These are phyloP conservation scores for Macrotis lagotis DNA, from an alignment of 2,113 vertebrate species.

Conservation along the genomic window DNA sequence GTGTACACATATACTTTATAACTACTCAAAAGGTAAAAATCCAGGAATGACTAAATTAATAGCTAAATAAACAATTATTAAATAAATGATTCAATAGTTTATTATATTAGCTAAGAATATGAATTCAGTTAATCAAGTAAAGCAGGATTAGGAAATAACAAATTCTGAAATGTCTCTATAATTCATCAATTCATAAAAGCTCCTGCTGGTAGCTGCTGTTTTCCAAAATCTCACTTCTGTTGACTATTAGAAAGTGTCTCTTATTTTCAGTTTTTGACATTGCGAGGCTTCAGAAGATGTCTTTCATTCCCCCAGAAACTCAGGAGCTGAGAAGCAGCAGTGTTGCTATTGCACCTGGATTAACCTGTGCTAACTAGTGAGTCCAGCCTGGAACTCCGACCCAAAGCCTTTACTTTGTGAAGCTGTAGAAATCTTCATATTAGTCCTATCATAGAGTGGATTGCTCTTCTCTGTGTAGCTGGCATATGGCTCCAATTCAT, in stretches of 20 bases:
- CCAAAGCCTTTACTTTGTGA: neutral
- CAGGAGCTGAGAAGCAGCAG: constrained; percentile 42
- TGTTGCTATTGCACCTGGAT: neutral
- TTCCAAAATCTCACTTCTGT: constrained; percentile 39
- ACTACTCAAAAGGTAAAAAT: neutral
- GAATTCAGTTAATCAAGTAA: neutral
- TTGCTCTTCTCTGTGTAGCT: constrained; percentile 75
- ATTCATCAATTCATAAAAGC: constrained; percentile 41
- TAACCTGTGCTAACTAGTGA: constrained; percentile 20
- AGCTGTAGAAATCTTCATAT: neutral
- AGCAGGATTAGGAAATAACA: neutral
- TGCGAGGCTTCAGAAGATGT: neutral
- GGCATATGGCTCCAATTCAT: constrained; percentile 76
- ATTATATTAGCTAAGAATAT: neutral
- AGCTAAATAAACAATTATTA: neutral
- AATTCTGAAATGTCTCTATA: constrained; percentile 26
- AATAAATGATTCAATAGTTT: neutral
- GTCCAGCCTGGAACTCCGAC: neutral
- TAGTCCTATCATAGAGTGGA: constrained; percentile 67
- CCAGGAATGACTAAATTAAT: neutral
- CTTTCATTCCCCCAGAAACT: constrained; percentile 17
- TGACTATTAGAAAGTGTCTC: constrained; percentile 14
- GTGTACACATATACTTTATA: neutral
- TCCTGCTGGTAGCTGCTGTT: constrained; percentile 41
- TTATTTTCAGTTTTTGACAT: constrained; percentile 30